Percentiles rank a stretch among this genome's conserved stretches.
Conservation (phyloP, 2,888 invertebrate genomes). For the Antheraea yamamai region DNA sequence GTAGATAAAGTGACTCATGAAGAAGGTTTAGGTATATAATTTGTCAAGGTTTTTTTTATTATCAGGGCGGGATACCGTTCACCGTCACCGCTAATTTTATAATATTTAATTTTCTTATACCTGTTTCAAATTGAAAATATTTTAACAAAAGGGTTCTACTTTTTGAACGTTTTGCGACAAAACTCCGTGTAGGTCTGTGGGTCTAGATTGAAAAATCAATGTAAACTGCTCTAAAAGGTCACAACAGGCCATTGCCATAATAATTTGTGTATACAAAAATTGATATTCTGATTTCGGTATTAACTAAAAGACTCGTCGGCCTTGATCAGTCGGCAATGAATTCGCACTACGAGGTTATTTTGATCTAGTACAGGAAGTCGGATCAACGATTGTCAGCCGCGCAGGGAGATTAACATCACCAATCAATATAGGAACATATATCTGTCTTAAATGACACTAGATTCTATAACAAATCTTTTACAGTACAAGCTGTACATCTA, state of each 20-base stretch:
- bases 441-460: not conserved
- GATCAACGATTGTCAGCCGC: conserved; percentile 20
- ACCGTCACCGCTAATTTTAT: no score
- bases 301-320: conserved; percentile 21
- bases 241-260: not conserved
- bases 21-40: no score
- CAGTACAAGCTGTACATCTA: no score
- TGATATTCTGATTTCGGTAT: conserved; percentile 5
- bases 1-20: no score
- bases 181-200: no score
- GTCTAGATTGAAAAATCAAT: not conserved
- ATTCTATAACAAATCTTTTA: no score
- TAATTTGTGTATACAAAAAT: not conserved
- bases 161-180: no score
- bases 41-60: no score
- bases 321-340: conserved; percentile 42
- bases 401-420: conserved; percentile 11
- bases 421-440: conserved; percentile 4
- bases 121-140: no score
- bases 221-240: not conserved
- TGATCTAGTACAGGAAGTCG: conserved; percentile 31
- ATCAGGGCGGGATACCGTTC: no score
- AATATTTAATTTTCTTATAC: no score
- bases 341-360: conserved; percentile 32
- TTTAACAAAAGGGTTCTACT: no score